Conservation (phyloP, 2,888 invertebrate species). For the Cantharis nigra region DNA sequence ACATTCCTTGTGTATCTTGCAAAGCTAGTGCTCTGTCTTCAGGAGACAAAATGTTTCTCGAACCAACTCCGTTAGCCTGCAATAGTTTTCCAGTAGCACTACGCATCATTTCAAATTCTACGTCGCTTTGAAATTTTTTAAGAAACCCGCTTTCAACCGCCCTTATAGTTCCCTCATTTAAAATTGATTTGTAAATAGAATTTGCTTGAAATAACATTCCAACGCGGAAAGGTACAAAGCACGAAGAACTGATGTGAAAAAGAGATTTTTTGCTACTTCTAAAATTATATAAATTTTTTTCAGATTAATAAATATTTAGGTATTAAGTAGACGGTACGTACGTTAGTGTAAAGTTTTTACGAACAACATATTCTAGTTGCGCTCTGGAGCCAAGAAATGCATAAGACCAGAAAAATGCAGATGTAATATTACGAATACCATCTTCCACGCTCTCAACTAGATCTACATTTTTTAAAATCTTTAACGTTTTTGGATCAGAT, state of each 20-base stretch:
- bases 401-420: constrained; percentile 78
- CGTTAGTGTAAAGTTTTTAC: constrained; percentile 68
- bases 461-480: constrained; percentile 69
- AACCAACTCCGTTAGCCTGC: constrained; percentile 57
- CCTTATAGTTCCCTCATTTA: constrained; percentile 65
- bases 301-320: neutral
- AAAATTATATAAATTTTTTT: neutral
- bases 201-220: constrained; percentile 67
- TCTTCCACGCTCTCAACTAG: constrained; percentile 67
- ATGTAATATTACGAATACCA: constrained; percentile 74
- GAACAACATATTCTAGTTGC: constrained; percentile 73
- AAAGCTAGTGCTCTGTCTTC: constrained; percentile 77
- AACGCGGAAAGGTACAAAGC: constrained; percentile 74
- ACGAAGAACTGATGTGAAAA: constrained; percentile 74
- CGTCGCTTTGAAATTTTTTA: constrained; percentile 69
- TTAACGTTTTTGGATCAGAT: constrained; percentile 65
- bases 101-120: constrained; percentile 74
- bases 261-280: constrained; percentile 63
- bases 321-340: neutral
- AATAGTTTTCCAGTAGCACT: constrained; percentile 63
- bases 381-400: constrained; percentile 75
- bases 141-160: constrained; percentile 72
- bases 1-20: constrained; percentile 84
- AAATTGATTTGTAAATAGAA: constrained; percentile 65
- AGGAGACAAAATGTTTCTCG: constrained; percentile 56